Conservation (phyloP, 2,113 vertebrate genomes). For the Indicator indicator region DNA sequence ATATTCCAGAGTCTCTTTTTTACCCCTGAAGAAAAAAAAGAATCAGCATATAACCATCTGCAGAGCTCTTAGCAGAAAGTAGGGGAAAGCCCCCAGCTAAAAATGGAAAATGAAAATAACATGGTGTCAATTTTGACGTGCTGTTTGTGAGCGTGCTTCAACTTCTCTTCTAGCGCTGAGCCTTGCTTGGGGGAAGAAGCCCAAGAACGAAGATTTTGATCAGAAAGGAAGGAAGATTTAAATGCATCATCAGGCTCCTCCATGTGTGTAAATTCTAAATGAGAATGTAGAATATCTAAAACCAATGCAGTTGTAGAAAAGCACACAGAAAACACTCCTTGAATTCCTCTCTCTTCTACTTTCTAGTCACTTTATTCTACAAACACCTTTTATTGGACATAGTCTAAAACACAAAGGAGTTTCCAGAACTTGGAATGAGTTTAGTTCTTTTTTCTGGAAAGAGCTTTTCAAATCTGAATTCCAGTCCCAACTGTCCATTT, state of each 20-base stretch:
- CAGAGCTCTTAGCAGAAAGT: background rate
- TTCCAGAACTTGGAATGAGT: background rate
- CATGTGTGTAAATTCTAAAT: background rate
- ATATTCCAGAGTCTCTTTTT: background rate
- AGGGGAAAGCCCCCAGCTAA: background rate
- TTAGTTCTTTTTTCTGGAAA: background rate
- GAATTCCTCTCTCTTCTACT: background rate
- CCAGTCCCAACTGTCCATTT: background rate
- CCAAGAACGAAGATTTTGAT: rapidly evolving
- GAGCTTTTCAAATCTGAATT: background rate
- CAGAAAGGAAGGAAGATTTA: background rate
- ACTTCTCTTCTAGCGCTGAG: background rate
- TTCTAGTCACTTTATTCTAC: background rate
- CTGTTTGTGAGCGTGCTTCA: background rate
- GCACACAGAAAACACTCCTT: background rate
- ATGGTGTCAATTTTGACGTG: background rate
- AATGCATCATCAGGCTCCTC: background rate
- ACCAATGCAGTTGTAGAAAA: background rate
- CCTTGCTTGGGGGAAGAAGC: background rate
- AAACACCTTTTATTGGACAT: background rate
- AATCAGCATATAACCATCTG: background rate
- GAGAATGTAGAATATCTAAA: background rate
- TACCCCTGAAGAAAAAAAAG: no score
- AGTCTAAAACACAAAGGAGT: background rate
- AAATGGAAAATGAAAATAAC: background rate